Base-by-base conservation (phyloP, 1,140 invertebrate genomes). In the Cheumatopsyche charites region DNA sequence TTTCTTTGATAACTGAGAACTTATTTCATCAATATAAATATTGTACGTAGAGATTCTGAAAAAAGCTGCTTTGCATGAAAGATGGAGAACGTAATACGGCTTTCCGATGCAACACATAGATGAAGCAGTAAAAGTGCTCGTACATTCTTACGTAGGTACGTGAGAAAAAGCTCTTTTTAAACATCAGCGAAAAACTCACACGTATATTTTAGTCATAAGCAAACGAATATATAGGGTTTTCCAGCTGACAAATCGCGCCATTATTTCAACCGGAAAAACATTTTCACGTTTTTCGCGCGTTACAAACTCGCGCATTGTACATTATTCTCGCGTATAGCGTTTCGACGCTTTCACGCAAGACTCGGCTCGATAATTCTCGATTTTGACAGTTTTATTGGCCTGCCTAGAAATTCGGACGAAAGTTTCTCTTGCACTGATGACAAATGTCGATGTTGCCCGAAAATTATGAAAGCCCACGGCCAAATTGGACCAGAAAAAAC, bases 211-310 rank as follows among this genome's bases (percentile, higher is more conserved):
- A n/a, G 15, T 47, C 15, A 47, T 47, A 47, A 47, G 21, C 19
- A 5, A 7, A 13, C 41, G 63, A 66, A 66, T 25, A 61, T 25
- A 61, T 36, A 36, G 55, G 55, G 11, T 47, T 65, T 66, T 29
- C 47, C 55, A 58, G 17, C 66, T 68, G 66, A 68, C 42, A 68
- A 68, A 68, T 68, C 49, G 66, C 66, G 29, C 66, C 66, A 55
- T 68, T 68, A 68, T 68, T 68, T 68, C 29, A 68, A 55, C 23
- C 45, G 45, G 66, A 68, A 68, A 66, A 68, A 68, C 47, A 68
- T 52, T 68, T 43, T 15, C n/a, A 63, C 62, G 62, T 42, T 63
- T 58, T 58, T 47, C 29, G 23, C 61, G n/a, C 17, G 29, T 3
- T 25, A 45, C 9, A 4, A 21, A 66, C 19, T 9, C 21, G 23